Conservation (phyloP, 1,140 invertebrate genomes). For the Drosophila quadrilineata region DNA sequence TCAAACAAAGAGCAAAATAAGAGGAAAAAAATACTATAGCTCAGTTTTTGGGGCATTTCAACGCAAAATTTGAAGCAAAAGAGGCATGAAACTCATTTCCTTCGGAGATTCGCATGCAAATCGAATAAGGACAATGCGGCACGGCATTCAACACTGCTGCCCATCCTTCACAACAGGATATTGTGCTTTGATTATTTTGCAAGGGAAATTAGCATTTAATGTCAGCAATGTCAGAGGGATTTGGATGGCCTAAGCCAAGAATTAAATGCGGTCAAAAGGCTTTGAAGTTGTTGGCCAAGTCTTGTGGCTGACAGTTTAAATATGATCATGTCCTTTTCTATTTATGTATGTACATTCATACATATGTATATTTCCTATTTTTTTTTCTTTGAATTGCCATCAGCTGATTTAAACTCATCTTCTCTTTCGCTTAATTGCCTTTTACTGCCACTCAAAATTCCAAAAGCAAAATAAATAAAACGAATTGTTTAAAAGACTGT, state of each 20-base stretch:
- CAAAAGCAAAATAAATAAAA: too few relatives aligned
- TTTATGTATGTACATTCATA: background rate
- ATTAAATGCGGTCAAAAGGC: slow-evolving; percentile 11
- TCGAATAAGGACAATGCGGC: slow-evolving; percentile 43
- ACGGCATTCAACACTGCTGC: slow-evolving; percentile 18
- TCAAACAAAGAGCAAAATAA: background rate
- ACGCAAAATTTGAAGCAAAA: slow-evolving; percentile 3
- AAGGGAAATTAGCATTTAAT: slow-evolving; percentile 63
- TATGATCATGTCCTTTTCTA: slow-evolving; percentile 24
- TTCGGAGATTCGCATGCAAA: slow-evolving; percentile 48
- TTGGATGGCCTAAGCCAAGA: slow-evolving; percentile 15
- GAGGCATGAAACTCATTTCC: slow-evolving; percentile 57
- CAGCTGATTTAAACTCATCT: background rate
- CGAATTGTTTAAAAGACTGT: too few relatives aligned
- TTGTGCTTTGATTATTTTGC: slow-evolving; percentile 36
- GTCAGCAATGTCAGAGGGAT: too few relatives aligned
- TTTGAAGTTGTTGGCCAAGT: slow-evolving; percentile 49
- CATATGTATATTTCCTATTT: background rate
- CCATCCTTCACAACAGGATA: slow-evolving; percentile 58
- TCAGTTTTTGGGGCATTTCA: slow-evolving; percentile 4
- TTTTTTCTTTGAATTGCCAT: background rate
- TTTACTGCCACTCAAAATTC: too few relatives aligned
- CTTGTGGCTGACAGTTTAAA: slow-evolving; percentile 62
- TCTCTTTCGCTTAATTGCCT: too few relatives aligned
- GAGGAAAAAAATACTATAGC: slow-evolving; percentile 13